Evolutionary conservation across 2,888 invertebrate genomes (phyloP).

Genomic region (Penaeus monodon): DNA sequence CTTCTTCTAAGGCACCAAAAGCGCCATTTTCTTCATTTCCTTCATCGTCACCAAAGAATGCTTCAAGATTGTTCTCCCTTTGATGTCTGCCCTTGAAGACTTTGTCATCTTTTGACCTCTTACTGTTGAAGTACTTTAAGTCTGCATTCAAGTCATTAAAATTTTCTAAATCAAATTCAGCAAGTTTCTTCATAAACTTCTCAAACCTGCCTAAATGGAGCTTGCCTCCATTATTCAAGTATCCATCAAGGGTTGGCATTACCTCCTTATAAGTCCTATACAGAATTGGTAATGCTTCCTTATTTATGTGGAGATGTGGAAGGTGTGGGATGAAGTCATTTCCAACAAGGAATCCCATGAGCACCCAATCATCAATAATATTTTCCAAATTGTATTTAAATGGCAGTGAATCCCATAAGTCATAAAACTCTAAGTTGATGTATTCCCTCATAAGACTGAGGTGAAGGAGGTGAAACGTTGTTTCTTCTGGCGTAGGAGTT

Average conservation of each 20-base stretch:
- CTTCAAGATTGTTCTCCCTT: conserved; percentile 27
- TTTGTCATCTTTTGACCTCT: conserved; percentile 71
- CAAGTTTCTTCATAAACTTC: conserved; percentile 82
- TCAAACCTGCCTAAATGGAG: conserved; percentile 88
- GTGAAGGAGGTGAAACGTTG: conserved; percentile 92
- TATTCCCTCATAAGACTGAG: conserved; percentile 80
- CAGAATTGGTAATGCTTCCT: conserved; percentile 87
- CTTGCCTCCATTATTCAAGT: conserved; percentile 90
- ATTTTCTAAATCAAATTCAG: conserved; percentile 80
- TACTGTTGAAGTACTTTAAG: conserved; percentile 84
- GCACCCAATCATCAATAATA: conserved; percentile 97
- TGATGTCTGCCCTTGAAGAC: conserved; percentile 27
- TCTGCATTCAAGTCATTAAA: conserved; percentile 81
- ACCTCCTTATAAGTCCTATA: conserved; percentile 90
- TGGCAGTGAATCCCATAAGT: conserved; percentile 77
- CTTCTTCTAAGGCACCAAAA: conserved; percentile 29
- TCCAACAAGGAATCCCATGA: conserved; percentile 97
- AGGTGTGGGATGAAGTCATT: conserved; percentile 98
- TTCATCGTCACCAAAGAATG: conserved; percentile 68
- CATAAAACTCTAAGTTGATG: conserved; percentile 65
- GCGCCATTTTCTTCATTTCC: conserved; percentile 74
- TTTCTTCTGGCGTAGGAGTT: conserved; percentile 84
- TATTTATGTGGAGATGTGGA: conserved; percentile 92
- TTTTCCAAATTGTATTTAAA: conserved; percentile 89
- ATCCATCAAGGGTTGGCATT: conserved; percentile 88